These are phyloP conservation scores for Chromobotia macracanthus DNA, from an alignment of 2,797 vertebrate species.

Conservation along the genomic window DNA sequence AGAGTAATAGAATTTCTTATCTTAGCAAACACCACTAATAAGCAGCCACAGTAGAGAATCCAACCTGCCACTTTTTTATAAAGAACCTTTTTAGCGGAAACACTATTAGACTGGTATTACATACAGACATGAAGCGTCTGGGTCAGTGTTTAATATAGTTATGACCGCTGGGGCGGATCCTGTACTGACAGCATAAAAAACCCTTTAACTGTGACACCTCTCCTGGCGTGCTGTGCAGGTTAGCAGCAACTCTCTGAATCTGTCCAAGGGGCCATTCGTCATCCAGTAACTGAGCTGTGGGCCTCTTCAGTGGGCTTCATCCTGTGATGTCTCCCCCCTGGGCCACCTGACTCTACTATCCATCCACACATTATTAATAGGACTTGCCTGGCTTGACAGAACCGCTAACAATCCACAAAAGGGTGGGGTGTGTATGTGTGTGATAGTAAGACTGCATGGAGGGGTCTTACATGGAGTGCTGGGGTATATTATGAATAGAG, in stretches of 20 bases:
- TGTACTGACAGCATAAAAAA: slow-evolving; percentile 52
- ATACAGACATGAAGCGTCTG: slow-evolving; percentile 14
- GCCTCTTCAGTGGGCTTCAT: slow-evolving; percentile 19
- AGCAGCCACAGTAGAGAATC: background rate
- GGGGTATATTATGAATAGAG: background rate
- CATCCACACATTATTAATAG: slow-evolving; percentile 82
- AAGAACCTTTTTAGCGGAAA: background rate
- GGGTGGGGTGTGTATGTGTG: slow-evolving; percentile 37
- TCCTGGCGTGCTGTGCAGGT: slow-evolving; percentile 37
- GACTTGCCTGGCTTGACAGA: slow-evolving; percentile 68
- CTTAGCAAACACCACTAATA: background rate
- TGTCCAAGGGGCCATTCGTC: slow-evolving; percentile 43
- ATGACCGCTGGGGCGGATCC: slow-evolving; percentile 29
- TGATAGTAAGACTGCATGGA: slow-evolving; percentile 1
- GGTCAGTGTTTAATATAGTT: slow-evolving; percentile 45
- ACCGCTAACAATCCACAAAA: slow-evolving; percentile 64
- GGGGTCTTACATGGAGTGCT: slow-evolving; percentile 10
- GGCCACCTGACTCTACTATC: slow-evolving; percentile 80
- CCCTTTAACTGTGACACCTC: slow-evolving; percentile 48
- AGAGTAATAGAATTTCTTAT: background rate
- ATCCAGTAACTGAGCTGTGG: slow-evolving; percentile 26
- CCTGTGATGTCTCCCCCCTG: slow-evolving; percentile 42
- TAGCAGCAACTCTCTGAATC: slow-evolving; percentile 38
- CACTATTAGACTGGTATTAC: background rate
- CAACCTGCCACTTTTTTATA: no score